phyloP scores from a whole-genome alignment of 2,113 vertebrate genomes.

The Ictidomys tridecemlineatus region DNA sequence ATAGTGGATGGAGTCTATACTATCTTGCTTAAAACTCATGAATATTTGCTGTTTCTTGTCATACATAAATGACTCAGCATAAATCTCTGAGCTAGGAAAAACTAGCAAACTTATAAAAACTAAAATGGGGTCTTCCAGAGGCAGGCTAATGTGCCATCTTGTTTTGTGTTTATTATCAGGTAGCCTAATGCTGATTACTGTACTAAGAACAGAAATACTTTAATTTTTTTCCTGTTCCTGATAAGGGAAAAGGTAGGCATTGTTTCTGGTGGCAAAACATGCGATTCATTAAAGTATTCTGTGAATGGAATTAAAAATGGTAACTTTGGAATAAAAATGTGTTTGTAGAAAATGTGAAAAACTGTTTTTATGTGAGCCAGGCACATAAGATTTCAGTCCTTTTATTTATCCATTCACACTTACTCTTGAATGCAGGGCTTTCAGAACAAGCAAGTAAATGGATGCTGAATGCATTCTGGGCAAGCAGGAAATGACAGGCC shows the following conservation, averaged over 20 bases:
- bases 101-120: slow-evolving; percentile 26
- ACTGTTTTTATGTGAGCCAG: slow-evolving; percentile 55
- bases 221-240: slow-evolving; percentile 56
- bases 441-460: slow-evolving; percentile 68
- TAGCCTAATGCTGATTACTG: slow-evolving; percentile 11
- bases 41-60: slow-evolving; percentile 45
- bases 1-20: accelerated
- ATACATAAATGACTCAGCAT: slow-evolving; percentile 1
- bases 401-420: slow-evolving; percentile 72
- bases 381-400: slow-evolving; percentile 69
- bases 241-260: slow-evolving; percentile 64
- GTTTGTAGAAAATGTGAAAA: slow-evolving; percentile 49
- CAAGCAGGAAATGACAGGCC: slow-evolving; percentile 57
- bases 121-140: slow-evolving; percentile 28
- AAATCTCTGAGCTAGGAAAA: slow-evolving; percentile 48
- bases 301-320: slow-evolving; percentile 77
- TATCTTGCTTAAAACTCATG: background rate
- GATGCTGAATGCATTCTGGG: slow-evolving; percentile 72
- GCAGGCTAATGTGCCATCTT: background rate
- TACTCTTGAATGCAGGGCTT: slow-evolving; percentile 61
- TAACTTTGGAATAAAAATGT: slow-evolving; percentile 65
- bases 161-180: slow-evolving; percentile 57
- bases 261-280: slow-evolving; percentile 46
- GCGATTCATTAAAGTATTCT: slow-evolving; percentile 54
- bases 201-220: slow-evolving; percentile 38